phyloP scores from a whole-genome alignment of 1,140 invertebrate species.

The Hycleus cichorii region DNA sequence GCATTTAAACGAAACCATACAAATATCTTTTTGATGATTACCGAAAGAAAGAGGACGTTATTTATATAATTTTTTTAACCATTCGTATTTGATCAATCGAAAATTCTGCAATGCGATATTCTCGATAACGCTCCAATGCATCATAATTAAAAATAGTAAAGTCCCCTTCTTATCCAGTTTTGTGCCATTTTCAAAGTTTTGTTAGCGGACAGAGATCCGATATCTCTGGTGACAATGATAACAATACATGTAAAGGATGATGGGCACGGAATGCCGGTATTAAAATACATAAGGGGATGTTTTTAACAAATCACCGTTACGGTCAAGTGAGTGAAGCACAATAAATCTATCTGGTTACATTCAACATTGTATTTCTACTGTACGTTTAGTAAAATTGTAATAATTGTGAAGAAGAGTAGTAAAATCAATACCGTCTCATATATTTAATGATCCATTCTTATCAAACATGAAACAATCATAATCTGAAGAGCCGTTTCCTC shows the following conservation, averaged over 20 bases:
- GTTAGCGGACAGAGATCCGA: slow-evolving; percentile 25
- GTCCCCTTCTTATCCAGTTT: no score
- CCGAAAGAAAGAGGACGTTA: not conserved
- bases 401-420: not conserved
- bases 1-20: slow-evolving; percentile 25
- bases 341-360: not conserved
- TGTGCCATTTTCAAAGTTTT: slow-evolving; percentile 17
- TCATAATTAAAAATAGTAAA: no score
- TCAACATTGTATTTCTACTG: not conserved
- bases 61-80: slow-evolving; percentile 3
- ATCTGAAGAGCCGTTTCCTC: slow-evolving; percentile 8
- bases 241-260: slow-evolving; percentile 17
- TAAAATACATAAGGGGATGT: no score
- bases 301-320: no score
- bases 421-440: not conserved
- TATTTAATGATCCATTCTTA: not conserved
- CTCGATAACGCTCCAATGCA: not conserved
- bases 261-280: no score
- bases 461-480: slow-evolving; percentile 5
- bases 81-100: slow-evolving; percentile 33
- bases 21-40: slow-evolving; percentile 6
- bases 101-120: slow-evolving; percentile 19
- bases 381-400: no score
- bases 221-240: slow-evolving; percentile 34
- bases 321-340: no score